phyloP scores from a whole-genome alignment of 1,140 invertebrate species.

The Pseudomyrmex concolor region DNA sequence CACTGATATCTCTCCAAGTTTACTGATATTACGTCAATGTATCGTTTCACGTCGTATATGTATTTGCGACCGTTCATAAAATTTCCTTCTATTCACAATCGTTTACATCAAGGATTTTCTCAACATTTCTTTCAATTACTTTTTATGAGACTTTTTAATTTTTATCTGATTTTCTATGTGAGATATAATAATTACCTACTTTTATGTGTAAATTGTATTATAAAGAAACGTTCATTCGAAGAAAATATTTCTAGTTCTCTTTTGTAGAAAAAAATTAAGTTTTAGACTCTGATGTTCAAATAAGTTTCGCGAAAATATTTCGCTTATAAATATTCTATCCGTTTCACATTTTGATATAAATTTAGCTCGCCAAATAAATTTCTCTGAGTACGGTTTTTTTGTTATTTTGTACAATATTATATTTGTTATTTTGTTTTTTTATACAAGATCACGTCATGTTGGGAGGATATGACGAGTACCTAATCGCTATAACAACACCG shows the following conservation, averaged over 20 bases:
- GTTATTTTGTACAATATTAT: no score
- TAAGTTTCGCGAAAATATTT: background rate
- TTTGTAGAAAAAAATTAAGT: no score
- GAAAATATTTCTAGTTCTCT: no score
- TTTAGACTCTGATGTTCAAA: no score
- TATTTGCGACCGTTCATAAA: constrained; percentile 8
- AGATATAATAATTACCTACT: no score
- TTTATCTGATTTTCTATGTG: no score
- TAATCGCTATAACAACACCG: constrained; percentile 14
- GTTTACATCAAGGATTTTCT: background rate
- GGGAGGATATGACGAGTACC: constrained; percentile 26
- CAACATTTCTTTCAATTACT: background rate
- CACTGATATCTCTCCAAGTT: constrained; percentile 39
- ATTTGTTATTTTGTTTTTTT: constrained; percentile 4
- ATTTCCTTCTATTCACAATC: background rate
- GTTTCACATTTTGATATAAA: background rate
- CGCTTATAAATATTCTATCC: background rate
- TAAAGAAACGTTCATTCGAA: no score
- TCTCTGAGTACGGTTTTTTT: background rate
- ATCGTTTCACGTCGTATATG: constrained; percentile 18
- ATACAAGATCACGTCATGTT: background rate
- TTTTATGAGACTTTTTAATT: background rate
- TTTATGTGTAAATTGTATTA: no score
- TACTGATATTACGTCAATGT: constrained; percentile 43
- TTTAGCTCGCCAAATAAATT: background rate